Evolutionary conservation across 2,113 vertebrate genomes (phyloP).

Genomic region (Albula goreensis): DNA sequence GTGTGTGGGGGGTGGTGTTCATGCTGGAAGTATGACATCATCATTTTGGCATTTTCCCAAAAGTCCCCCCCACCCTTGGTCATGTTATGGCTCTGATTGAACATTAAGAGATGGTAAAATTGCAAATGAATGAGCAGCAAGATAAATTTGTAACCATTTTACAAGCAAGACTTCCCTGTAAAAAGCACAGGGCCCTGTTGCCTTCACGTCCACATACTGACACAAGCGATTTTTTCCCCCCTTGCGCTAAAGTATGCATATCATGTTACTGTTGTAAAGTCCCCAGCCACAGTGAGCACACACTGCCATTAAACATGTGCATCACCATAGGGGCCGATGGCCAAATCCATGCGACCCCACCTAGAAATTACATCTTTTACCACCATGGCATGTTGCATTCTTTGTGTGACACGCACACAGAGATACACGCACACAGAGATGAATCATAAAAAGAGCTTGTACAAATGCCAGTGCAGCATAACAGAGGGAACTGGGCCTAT

Average conservation of each 20-base stretch:
- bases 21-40: constrained; percentile 76
- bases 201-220: constrained; percentile 22
- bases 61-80: constrained; percentile 65
- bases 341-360: too few species aligned
- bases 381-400: too few species aligned
- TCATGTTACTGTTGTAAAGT: constrained; percentile 6
- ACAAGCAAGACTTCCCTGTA: constrained; percentile 43
- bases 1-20: constrained; percentile 12
- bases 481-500: too few species aligned
- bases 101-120: constrained; percentile 74
- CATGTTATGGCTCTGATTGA: constrained; percentile 73
- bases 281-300: neutral
- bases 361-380: too few species aligned
- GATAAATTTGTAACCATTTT: constrained; percentile 51
- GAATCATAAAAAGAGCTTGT: too few species aligned
- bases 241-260: constrained; percentile 20
- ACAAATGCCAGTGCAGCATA: too few species aligned
- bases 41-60: constrained; percentile 55
- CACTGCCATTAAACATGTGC: too few species aligned
- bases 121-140: constrained; percentile 60
- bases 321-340: too few species aligned
- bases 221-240: neutral
- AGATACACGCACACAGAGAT: too few species aligned
- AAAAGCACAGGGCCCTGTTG: neutral
- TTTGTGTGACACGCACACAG: too few species aligned